Evolutionary conservation across 2,888 invertebrate genomes (phyloP), one percentile per base, ranked within the genome.

Genomic region (Choreutis nemorana): DNA sequence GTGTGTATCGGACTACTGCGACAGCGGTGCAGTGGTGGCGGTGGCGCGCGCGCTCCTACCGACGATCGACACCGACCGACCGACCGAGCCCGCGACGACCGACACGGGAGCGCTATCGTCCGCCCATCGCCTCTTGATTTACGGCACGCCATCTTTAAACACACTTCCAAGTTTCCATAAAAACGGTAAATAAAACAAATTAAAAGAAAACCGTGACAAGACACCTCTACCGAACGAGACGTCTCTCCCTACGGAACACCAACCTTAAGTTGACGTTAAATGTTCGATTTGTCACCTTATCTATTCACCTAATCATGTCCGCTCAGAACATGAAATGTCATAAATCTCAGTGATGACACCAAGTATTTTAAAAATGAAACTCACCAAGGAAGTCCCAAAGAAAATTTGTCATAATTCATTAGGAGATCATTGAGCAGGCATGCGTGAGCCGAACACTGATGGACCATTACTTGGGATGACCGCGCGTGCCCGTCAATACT

Each of bases 391-490:
- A 67, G 55, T 52, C 44, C 33, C 60, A 55, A 49, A 55, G 54
- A 56, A 53, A 61, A 66, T 40, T 38, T 38, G 60, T 62, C 55
- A 63, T 62, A 61, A 70, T 70, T 73, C 67, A 73, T 68, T 71
- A 72, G 58, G 55, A 48, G 58, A 57, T 65, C 61, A 72, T 62
- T 68, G 72, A 68, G 64, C 58, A 56, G 55, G 54, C 51, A 53
- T 50, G 44, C 33, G 35, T 39, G 13, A 23, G 35, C 38, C 40
- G 55, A 51, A 40, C 52, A 52, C 55, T 51, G 61, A 53, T 55
- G 54, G 59, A 56, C 72, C 71, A 78, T 78, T 77, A 78, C 60
- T 55, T 56, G 55, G 58, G 60, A 77, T 77, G 75, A 77, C 75
- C 62, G 62, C 66, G 75, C 66, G 73, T 68, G 71, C 71, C 34